Percentiles rank a stretch among this genome's conserved stretches.
Conservation (phyloP, 2,888 invertebrate genomes). For the Plutella xylostella region DNA sequence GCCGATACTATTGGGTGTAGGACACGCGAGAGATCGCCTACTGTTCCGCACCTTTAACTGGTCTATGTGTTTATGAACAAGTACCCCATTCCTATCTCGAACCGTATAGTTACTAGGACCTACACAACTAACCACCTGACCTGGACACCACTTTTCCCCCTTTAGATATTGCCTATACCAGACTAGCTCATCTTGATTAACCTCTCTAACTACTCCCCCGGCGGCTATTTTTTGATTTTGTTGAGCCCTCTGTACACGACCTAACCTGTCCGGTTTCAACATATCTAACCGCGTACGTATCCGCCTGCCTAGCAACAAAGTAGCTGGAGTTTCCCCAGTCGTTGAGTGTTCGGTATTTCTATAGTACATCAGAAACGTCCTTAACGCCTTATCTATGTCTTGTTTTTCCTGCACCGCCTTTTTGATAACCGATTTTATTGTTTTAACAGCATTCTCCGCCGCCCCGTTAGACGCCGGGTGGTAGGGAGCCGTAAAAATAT, state of each 20-base stretch:
- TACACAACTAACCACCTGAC: neutral
- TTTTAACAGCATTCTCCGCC: conserved; percentile 1
- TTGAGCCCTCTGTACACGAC: neutral
- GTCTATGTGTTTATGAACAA: neutral
- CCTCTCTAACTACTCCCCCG: neutral
- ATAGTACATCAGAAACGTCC: neutral
- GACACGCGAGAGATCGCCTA: neutral
- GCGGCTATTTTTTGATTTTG: neutral
- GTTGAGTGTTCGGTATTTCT: neutral
- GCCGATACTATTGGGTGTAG: neutral
- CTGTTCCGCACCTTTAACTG: neutral
- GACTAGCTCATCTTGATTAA: neutral
- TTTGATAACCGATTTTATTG: neutral
- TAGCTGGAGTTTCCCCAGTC: neutral
- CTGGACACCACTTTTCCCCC: neutral
- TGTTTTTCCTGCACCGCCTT: neutral
- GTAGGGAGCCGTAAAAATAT: neutral
- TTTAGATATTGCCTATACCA: neutral
- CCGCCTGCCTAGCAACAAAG: neutral
- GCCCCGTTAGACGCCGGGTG: neutral
- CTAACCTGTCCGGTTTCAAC: neutral
- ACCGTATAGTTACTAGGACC: neutral
- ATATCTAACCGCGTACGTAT: neutral
- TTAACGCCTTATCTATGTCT: neutral
- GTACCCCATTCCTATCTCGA: neutral